A percentile compares a stretch with the other conserved stretches of the same genome.
phyloP scores from a whole-genome alignment of 2,113 vertebrate species.

The Heteronetta atricapilla region DNA sequence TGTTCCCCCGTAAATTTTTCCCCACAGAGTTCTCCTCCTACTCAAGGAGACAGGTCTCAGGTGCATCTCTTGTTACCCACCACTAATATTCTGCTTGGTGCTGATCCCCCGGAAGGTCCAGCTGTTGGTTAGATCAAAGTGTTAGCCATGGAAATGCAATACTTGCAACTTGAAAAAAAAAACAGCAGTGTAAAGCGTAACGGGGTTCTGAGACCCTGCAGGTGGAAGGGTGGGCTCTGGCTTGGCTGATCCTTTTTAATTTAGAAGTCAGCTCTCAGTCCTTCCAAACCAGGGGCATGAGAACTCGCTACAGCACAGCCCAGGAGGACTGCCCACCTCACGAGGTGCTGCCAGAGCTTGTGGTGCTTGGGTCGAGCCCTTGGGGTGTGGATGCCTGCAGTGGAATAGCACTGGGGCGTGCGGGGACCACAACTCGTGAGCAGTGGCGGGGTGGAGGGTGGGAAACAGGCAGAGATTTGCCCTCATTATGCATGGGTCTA shows the following conservation, averaged over 20 bases:
- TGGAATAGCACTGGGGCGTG: accelerated
- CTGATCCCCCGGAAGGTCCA: background rate
- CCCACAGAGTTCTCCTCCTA: background rate
- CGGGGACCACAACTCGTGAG: background rate
- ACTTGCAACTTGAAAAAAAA: background rate
- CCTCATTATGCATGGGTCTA: conserved; percentile 56
- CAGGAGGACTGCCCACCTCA: background rate
- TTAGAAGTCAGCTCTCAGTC: background rate
- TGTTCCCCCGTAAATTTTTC: background rate
- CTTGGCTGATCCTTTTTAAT: background rate
- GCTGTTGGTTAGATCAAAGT: background rate
- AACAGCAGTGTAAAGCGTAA: background rate
- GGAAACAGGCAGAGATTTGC: conserved; percentile 27
- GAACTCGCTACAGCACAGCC: accelerated
- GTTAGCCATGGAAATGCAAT: background rate
- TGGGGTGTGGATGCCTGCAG: background rate
- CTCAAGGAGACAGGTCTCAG: background rate
- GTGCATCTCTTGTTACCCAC: background rate
- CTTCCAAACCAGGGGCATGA: background rate
- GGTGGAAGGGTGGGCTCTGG: background rate
- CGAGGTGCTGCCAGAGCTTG: accelerated
- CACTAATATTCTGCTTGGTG: background rate
- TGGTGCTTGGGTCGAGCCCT: background rate
- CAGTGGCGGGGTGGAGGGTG: background rate
- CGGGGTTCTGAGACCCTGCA: background rate